A percentile compares a stretch with the other conserved stretches of the same genome.
These are phyloP conservation scores for Alloplasta piceator DNA, from an alignment of 2,888 invertebrate species.

Conservation along the genomic window DNA sequence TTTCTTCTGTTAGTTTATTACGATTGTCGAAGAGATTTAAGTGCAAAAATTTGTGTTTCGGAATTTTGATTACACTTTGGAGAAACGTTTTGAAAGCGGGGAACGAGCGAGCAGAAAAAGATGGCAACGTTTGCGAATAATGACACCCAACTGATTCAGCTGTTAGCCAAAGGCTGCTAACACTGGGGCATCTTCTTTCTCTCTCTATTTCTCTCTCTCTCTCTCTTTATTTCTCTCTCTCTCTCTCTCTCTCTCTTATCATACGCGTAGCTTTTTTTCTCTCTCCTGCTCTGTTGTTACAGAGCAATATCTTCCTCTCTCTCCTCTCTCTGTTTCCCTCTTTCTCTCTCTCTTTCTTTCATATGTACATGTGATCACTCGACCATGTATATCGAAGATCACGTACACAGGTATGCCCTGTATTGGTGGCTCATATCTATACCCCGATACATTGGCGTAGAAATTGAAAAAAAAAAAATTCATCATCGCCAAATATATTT, in stretches of 20 bases:
- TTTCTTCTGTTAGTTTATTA: neutral
- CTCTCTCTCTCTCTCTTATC: slow-evolving; percentile 55
- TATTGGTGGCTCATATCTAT: slow-evolving; percentile 20
- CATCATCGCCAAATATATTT: too few species aligned
- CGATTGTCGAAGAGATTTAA: too few species aligned
- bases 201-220: slow-evolving; percentile 22
- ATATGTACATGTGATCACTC: slow-evolving; percentile 43
- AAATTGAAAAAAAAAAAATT: slow-evolving; percentile 13
- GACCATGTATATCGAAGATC: slow-evolving; percentile 48
- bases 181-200: slow-evolving; percentile 69
- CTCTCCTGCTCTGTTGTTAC: slow-evolving; percentile 5
- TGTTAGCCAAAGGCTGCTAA: slow-evolving; percentile 75
- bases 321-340: slow-evolving; percentile 7
- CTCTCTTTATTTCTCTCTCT: slow-evolving; percentile 39
- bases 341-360: neutral
- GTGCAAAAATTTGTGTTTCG: neutral
- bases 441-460: slow-evolving; percentile 51
- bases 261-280: slow-evolving; percentile 51
- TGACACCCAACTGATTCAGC: slow-evolving; percentile 77
- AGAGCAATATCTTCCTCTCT: slow-evolving; percentile 13
- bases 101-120: slow-evolving; percentile 10
- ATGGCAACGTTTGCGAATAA: slow-evolving; percentile 67
- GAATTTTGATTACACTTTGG: neutral
- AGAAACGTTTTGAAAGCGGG: slow-evolving; percentile 14
- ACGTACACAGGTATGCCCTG: slow-evolving; percentile 32